Percentiles rank a stretch among this genome's conserved stretches.
Conservation (phyloP, 2,888 invertebrate species). For the Napeogenes sylphis region DNA sequence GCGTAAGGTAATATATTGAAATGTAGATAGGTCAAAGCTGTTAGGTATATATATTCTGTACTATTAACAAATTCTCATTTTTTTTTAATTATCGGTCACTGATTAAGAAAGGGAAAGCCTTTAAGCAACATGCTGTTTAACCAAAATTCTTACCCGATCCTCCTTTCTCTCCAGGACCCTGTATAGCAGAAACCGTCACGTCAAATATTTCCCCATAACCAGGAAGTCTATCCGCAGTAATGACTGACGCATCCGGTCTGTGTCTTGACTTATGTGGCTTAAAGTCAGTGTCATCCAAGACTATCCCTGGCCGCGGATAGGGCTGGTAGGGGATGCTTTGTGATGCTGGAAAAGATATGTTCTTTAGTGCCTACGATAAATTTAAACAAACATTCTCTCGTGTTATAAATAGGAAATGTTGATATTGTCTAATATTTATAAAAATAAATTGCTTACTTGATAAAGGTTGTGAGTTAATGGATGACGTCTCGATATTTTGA, state of each 20-base stretch:
- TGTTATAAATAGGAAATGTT: too few species aligned
- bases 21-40: too few species aligned
- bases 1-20: too few species aligned
- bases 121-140: neutral
- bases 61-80: too few species aligned
- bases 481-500: constrained; percentile 48
- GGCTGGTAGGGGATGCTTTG: constrained; percentile 75
- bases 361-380: too few species aligned
- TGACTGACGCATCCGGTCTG: constrained; percentile 59
- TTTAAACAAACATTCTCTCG: too few species aligned
- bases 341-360: constrained; percentile 46
- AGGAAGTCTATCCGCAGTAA: constrained; percentile 65
- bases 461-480: constrained; percentile 58
- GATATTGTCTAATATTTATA: neutral
- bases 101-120: too few species aligned
- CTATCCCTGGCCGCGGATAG: constrained; percentile 90
- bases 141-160: constrained; percentile 49
- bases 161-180: constrained; percentile 83
- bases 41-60: too few species aligned
- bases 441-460: constrained; percentile 50
- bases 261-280: constrained; percentile 80
- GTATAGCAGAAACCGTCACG: constrained; percentile 91
- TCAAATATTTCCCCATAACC: constrained; percentile 90
- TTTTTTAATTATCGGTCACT: too few species aligned
- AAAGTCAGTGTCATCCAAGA: constrained; percentile 89